Evolutionary conservation across 1,140 invertebrate genomes (phyloP).

Genomic region (Pseudachorutes palmiensis): DNA sequence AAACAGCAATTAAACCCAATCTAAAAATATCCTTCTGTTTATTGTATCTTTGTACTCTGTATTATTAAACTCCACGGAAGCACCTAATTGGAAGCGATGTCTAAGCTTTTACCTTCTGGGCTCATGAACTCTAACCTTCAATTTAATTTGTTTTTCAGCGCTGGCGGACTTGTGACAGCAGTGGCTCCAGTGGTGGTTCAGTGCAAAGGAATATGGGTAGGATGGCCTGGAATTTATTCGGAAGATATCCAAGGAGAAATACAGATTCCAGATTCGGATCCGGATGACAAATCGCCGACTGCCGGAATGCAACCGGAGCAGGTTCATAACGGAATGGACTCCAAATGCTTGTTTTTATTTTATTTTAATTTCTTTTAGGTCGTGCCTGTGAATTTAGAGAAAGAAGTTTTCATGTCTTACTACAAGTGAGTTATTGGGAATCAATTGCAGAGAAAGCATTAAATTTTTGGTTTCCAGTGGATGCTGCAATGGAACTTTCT

Average conservation of each 20-base stretch:
- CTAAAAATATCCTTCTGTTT: too few species aligned
- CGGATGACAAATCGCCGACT: slow-evolving; percentile 71
- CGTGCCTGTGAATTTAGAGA: slow-evolving; percentile 66
- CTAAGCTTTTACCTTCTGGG: too few species aligned
- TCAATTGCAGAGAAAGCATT: slow-evolving; percentile 64
- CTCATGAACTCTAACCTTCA: too few species aligned
- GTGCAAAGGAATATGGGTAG: slow-evolving; percentile 75
- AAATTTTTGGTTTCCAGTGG: slow-evolving; percentile 9
- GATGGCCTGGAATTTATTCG: slow-evolving; percentile 76
- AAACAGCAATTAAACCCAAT: too few species aligned
- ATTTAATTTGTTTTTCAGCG: too few species aligned
- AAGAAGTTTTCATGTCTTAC: slow-evolving; percentile 67
- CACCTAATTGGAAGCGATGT: too few species aligned
- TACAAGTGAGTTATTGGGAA: too few species aligned
- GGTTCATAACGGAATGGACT: slow-evolving; percentile 46
- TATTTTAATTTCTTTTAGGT: slow-evolving; percentile 51
- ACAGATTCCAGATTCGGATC: slow-evolving; percentile 73
- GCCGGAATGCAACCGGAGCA: slow-evolving; percentile 71
- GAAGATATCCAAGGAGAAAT: slow-evolving; percentile 53
- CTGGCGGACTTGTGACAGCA: slow-evolving; percentile 79
- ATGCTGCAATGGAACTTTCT: slow-evolving; percentile 59
- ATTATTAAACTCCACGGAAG: too few species aligned
- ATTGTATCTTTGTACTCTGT: too few species aligned
- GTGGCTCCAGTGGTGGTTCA: slow-evolving; percentile 79
- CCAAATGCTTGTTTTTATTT: background rate